These are phyloP conservation scores for Chelidonichthys spinosus DNA, from an alignment of 2,797 vertebrate species.

Conservation along the genomic window DNA sequence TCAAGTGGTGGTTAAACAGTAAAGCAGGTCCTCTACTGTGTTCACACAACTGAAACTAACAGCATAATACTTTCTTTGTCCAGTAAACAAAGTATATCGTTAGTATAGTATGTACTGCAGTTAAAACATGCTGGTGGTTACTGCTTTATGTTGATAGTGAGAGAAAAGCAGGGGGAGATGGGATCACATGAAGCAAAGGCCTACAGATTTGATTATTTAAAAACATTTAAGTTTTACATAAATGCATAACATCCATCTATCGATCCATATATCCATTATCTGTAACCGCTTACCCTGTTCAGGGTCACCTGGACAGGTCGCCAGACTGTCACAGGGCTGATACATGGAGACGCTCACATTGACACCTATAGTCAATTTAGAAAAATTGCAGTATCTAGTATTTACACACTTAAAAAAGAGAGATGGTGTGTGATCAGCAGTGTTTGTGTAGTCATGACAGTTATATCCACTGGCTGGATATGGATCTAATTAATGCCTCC, in stretches of 20 bases:
- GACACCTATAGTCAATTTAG: too few relatives aligned
- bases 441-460: slow-evolving; percentile 14
- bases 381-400: not conserved
- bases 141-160: not conserved
- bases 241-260: too few relatives aligned
- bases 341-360: too few relatives aligned
- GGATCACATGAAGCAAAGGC: too few relatives aligned
- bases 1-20: not conserved
- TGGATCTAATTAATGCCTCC: slow-evolving; percentile 35
- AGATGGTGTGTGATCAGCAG: slow-evolving; percentile 10
- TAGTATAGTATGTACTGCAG: not conserved
- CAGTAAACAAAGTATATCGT: not conserved
- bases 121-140: not conserved
- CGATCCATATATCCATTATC: too few relatives aligned
- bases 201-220: too few relatives aligned
- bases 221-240: too few relatives aligned
- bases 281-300: too few relatives aligned
- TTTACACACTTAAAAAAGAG: not conserved
- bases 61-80: not conserved
- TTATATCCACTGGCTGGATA: slow-evolving; percentile 12
- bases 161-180: too few relatives aligned
- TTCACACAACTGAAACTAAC: not conserved
- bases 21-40: not conserved
- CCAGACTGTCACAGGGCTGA: too few relatives aligned
- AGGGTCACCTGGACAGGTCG: too few relatives aligned